Evolutionary conservation across 35 echinoderm and acorn worm species (phyloP), one percentile per base, ranked within the genome.

Genomic region (Strongylocentrotus purpuratus): DNA sequence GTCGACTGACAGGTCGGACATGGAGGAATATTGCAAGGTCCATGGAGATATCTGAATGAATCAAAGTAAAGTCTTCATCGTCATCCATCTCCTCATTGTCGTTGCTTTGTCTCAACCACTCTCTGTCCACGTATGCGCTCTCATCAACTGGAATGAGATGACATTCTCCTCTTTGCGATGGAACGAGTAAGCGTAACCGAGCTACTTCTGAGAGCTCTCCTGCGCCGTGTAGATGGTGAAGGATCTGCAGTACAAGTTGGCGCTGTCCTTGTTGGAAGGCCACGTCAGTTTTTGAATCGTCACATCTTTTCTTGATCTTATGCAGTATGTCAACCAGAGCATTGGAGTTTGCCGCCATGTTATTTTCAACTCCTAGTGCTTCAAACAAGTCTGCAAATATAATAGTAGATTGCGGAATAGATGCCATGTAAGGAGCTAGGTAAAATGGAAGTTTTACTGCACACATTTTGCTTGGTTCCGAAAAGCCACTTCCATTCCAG

Each of bases 21-120:
- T 86, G 60, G 0, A 97, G 85, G 6, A 86, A 70, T 70, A 33
- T 94, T 32, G 65, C 45, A 22, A 95, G 93, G 10, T 93, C 22
- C 5, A 33, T 85, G 31, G 94, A 28, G 13, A 97, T 89, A 35
- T 93, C 65, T 92, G 89, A 70, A 87, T 97, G 88, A 92, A 94
- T 71, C 25, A 97, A n/a, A 59, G 86, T 78, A 25, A 95, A 93
- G 85, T 85, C 32, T 46, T 94, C 45, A 85, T 86, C 60, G 10
- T 94, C 95, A 55, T 96, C 20, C 20, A 94, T 61, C 33, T 94
- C 90, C 17, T 94, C 61, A 91, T 31, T 13, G 8, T 14, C 47
- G 17, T 31, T 33, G 58, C 48, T 90, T 25, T 60, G 33, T 41
- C 50, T 94, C 86, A 94, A 33, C 92, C 92, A 96, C 0, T 55